These are phyloP conservation scores for Pungitius pungitius DNA, from an alignment of 2,113 vertebrate genomes.

Conservation along the genomic window DNA sequence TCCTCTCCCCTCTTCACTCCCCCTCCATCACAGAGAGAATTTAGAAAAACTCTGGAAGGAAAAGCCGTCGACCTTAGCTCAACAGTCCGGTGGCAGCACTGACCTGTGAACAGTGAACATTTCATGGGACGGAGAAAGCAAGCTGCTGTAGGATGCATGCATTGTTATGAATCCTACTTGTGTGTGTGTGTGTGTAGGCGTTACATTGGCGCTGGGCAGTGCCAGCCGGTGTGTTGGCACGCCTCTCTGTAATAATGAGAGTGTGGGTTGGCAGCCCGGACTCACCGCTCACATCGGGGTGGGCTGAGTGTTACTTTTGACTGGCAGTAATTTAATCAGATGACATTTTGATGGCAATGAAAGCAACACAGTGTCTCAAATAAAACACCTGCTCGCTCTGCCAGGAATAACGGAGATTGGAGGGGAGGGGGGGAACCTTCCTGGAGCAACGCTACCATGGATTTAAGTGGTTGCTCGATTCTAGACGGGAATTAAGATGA, in stretches of 20 bases:
- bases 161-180: slow-evolving; percentile 31
- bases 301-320: slow-evolving; percentile 29
- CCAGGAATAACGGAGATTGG: not conserved
- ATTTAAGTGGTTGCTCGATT: not conserved
- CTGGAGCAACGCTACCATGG: not conserved
- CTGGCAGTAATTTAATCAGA: slow-evolving; percentile 43
- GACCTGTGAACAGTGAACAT: slow-evolving; percentile 44
- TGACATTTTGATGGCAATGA: slow-evolving; percentile 8
- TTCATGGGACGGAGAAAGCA: slow-evolving; percentile 35
- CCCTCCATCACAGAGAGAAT: slow-evolving; percentile 22
- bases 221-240: slow-evolving; percentile 67
- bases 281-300: not conserved
- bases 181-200: slow-evolving; percentile 15
- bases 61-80: slow-evolving; percentile 31
- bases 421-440: not conserved
- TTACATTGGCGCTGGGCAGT: slow-evolving; percentile 31
- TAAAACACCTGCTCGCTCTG: not conserved
- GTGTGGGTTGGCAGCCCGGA: slow-evolving; percentile 52
- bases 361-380: not conserved
- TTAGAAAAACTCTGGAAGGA: slow-evolving; percentile 40
- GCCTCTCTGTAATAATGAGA: slow-evolving; percentile 36
- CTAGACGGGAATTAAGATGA: not conserved
- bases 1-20: not conserved
- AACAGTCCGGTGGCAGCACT: slow-evolving; percentile 4
- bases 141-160: slow-evolving; percentile 41